These are phyloP conservation scores for Sminthurides bifidus DNA, from an alignment of 1,140 invertebrate genomes.

Conservation along the genomic window DNA sequence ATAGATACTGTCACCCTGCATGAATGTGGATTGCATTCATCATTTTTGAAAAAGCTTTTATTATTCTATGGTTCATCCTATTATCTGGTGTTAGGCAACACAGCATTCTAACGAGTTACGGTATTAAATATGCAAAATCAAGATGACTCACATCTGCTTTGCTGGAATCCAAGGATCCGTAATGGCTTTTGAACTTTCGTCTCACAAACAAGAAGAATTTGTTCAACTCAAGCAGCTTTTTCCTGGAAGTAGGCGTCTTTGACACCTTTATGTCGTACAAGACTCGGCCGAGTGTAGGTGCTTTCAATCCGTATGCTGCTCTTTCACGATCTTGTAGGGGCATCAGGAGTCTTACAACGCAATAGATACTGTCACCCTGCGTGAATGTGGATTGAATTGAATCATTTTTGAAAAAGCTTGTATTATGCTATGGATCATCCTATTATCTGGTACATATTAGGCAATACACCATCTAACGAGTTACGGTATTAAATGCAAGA, in stretches of 20 bases:
- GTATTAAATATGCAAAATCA: background rate
- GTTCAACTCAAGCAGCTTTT: too few relatives aligned
- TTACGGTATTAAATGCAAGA: too few relatives aligned
- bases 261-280: slow-evolving; percentile 58
- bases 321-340: slow-evolving; percentile 53
- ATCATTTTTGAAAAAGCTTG: too few relatives aligned
- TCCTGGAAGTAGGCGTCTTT: too few relatives aligned
- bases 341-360: slow-evolving; percentile 56
- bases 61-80: too few relatives aligned
- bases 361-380: slow-evolving; percentile 47
- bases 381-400: background rate
- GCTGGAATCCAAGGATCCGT: background rate
- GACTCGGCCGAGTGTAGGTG: slow-evolving; percentile 49
- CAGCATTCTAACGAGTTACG: too few relatives aligned
- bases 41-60: too few relatives aligned
- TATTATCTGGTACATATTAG: background rate
- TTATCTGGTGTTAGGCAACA: background rate
- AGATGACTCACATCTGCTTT: background rate
- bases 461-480: background rate
- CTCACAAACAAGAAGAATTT: too few relatives aligned
- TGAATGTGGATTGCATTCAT: background rate
- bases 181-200: background rate
- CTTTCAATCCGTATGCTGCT: slow-evolving; percentile 52
- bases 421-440: too few relatives aligned
- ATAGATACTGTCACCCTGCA: slow-evolving; percentile 46